Base-by-base conservation (phyloP, 2,113 vertebrate genomes). In the Hippocampus abdominalis region DNA sequence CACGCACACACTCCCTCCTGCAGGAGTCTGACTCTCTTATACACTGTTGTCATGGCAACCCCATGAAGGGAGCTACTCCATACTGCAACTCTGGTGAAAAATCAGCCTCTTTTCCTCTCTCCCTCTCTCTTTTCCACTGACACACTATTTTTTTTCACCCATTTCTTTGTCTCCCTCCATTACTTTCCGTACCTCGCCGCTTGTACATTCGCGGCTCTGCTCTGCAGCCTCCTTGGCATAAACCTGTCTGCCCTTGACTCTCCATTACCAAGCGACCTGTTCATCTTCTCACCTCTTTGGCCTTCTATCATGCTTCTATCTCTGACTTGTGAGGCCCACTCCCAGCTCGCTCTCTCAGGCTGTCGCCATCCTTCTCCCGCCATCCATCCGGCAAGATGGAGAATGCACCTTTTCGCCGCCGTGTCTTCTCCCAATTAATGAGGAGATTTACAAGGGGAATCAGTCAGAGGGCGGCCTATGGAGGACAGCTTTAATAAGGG, bases 31-130 rank as follows among this genome's bases (percentile, higher is more conserved):
- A 84, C 84, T 86, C 84, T 83, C 84, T 89, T 89, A 88, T 89
- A 91, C 86, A 81, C 77, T 83, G 92, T 93, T 90, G 92, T 92
- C 91, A 93, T 92, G 87, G 89, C 88, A 93, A 93, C 92, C 84
- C 89, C 81, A 90, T 93, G 91, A 93, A 90, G 89, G 86, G 88
- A 92, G 90, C 91, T 88, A 90, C 83, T 88, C 84, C 18, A 27
- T 80, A 77, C 88, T 86, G 84, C 84, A 90, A 89, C 83, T 86
- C 80, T 77, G 79, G 87, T 89, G 78, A 90, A 60, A 60, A 91
- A 92, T 87, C 84, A 87, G 84, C 81, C 81, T 53, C 83, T 75
- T 84, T 84, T 82, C 82, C 51, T n/a, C 62, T 68, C 61, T 81
- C 42, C 73, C 59, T 65, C 63, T 75, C 74, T 64, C 70, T 40